phyloP scores from a whole-genome alignment of 2,113 vertebrate species.

The Tetrax tetrax region DNA sequence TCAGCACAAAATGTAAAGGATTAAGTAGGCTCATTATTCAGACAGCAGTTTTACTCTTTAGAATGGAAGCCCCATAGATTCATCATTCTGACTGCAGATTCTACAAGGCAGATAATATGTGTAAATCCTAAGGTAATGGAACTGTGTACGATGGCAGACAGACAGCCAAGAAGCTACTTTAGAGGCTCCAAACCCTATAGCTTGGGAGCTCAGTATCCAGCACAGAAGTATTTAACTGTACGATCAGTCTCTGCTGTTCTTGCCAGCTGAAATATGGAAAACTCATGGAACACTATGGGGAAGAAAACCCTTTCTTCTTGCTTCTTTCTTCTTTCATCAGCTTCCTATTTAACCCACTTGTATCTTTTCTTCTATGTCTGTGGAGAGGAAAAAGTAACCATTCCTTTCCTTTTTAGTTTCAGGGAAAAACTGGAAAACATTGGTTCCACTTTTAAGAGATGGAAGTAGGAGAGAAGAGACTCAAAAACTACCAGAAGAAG shows the following conservation, averaged over 20 bases:
- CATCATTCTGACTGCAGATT: background rate
- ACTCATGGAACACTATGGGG: background rate
- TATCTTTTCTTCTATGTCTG: background rate
- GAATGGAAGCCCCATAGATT: background rate
- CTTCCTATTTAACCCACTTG: background rate
- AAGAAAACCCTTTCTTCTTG: background rate
- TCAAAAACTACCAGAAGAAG: conserved; percentile 62
- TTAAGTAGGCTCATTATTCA: background rate
- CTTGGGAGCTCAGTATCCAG: background rate
- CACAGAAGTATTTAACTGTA: background rate
- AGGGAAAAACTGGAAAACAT: conserved; percentile 80
- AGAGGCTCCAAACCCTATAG: background rate
- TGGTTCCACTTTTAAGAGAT: conserved; percentile 79
- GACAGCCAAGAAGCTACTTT: background rate
- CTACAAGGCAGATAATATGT: background rate
- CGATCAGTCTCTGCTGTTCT: background rate
- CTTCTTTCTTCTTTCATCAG: background rate
- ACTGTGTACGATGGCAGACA: background rate
- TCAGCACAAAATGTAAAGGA: background rate
- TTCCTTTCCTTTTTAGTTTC: conserved; percentile 61
- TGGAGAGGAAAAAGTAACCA: background rate
- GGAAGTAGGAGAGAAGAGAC: conserved; percentile 73
- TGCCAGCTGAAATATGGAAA: background rate
- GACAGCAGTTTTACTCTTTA: background rate
- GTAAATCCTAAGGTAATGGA: background rate